Evolutionary conservation across 2,888 invertebrate genomes (phyloP), one percentile per base, ranked within the genome.

Genomic region (Brachypterus glaber): DNA sequence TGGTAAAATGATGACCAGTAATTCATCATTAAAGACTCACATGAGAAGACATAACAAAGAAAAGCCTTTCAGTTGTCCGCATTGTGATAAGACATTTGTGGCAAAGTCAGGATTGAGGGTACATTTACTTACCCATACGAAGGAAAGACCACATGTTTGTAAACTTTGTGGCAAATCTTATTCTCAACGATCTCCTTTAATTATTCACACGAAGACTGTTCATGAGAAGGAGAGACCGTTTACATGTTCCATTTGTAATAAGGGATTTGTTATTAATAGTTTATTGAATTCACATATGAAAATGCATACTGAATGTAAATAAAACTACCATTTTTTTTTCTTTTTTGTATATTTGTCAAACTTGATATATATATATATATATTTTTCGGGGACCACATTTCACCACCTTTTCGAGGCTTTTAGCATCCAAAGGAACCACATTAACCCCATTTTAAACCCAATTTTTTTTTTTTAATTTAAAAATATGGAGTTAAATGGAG

Each of bases 181-280:
- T 64, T 7, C 8, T n/a, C 8, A 4, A 4, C 11, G 64, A 2
- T 63, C 66, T 39, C 67, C 67, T 43, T 52, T 70, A 9, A 53
- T 63, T 5, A 62, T 67, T 52, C 71, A 71, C 45, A 52, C 63
- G 35, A 52, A 69, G 7, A 21, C 21, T 5, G 63, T 65, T 4
- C 71, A 77, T 62, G 72, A 74, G 60, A 68, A 75, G 1, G 74
- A 75, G 63, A 69, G 71, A 57, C 75, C 76, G 30, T 72, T 76
- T 62, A 67, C 71, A 35, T 64, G 64, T 37, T 50, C 54, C 17
- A 46, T 60, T 4, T 64, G 64, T 39, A 48, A 49, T 7, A 62
- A 55, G 43, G 60, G 60, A 2, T 63, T 62, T 40, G 56, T 58
- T 33, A 59, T 62, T 7, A 60, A 60, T 41, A 15, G 27, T 18